Conservation (phyloP, 1,140 invertebrate species). For the Drosophila sucinea region DNA sequence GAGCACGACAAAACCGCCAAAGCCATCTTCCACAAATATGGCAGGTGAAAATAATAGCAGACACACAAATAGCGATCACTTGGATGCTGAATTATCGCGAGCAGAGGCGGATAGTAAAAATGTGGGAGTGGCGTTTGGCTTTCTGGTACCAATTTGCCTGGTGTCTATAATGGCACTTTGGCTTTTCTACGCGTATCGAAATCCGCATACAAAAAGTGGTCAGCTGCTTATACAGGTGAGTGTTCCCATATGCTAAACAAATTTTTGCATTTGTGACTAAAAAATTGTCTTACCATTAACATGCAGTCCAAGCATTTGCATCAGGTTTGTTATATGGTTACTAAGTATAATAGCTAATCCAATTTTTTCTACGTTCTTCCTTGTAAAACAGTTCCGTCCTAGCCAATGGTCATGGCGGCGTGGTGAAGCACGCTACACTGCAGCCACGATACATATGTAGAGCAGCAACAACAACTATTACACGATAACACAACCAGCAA, state of each 20-base stretch:
- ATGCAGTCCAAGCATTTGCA: slow-evolving; percentile 82
- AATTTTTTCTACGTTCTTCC: not conserved
- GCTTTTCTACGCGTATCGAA: slow-evolving; percentile 96
- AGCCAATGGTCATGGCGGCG: slow-evolving; percentile 95
- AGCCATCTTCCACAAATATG: not conserved
- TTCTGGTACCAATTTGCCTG: slow-evolving; percentile 79
- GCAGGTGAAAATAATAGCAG: slow-evolving; percentile 7
- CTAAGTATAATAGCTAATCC: not conserved
- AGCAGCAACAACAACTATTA: slow-evolving; percentile 11
- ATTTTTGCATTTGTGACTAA: not conserved
- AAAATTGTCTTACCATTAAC: slow-evolving; percentile 37
- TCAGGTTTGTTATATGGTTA: slow-evolving; percentile 68
- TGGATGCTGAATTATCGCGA: slow-evolving; percentile 41
- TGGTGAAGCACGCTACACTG: slow-evolving; percentile 95
- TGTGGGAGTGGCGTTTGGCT: slow-evolving; percentile 72
- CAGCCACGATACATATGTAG: slow-evolving; percentile 96
- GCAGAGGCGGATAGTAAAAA: slow-evolving; percentile 60
- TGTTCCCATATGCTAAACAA: not conserved
- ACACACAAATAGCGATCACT: slow-evolving; percentile 39
- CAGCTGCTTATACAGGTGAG: slow-evolving; percentile 97
- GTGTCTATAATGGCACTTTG: slow-evolving; percentile 86
- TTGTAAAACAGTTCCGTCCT: slow-evolving; percentile 91
- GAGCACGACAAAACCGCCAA: slow-evolving; percentile 44
- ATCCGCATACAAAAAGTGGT: slow-evolving; percentile 97
- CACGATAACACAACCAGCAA: slow-evolving; percentile 12